Evolutionary conservation across 2,888 invertebrate genomes (phyloP), one percentile per base, ranked within the genome.

Genomic region (Opisthograptis luteolata): DNA sequence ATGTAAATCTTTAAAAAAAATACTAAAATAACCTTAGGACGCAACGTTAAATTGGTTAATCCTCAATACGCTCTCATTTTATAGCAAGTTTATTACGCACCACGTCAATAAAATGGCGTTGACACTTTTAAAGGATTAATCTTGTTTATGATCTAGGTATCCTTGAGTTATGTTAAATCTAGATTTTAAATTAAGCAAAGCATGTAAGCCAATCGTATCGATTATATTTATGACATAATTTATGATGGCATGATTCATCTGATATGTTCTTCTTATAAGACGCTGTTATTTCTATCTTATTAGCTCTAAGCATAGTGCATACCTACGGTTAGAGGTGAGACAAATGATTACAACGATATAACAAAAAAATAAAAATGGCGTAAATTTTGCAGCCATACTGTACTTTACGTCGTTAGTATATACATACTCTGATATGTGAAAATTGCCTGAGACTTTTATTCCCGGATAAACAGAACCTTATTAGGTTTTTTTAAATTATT

Each of bases 41-140:
- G 8, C 13, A 22, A 35, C 8, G 8, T 32, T 19, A 32, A 46
- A 46, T 39, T 13, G 31, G 25, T 28, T 32, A 14, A 40, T 35
- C 35, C 24, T 24, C 31, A 25, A 35, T 17, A 15, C 14, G 14
- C 24, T 14, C 7, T 8, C 8, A 39, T 52, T 49, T 49, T 58
- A 46, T 47, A 36, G 46, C 9, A 4, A 34, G 30, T 55, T 60
- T 58, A 58, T 55, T 46, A 30, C 52, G 19, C 25, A 40, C 22
- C 28, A 36, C 27, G 36, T 28, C 35, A 48, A 51, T 60, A 57
- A 53, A 60, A 50, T 8, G 30, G 37, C 53, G 55, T 54, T 60
- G 55, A 60, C 55, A 60, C 46, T 40, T 53, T 45, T 14, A 20
- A 49, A 42, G 36, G 46, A 51, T 55, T 56, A 54, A 54, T 58